Evolutionary conservation across 2,797 vertebrate genomes (phyloP).

Genomic region (Sebastes diaconus): DNA sequence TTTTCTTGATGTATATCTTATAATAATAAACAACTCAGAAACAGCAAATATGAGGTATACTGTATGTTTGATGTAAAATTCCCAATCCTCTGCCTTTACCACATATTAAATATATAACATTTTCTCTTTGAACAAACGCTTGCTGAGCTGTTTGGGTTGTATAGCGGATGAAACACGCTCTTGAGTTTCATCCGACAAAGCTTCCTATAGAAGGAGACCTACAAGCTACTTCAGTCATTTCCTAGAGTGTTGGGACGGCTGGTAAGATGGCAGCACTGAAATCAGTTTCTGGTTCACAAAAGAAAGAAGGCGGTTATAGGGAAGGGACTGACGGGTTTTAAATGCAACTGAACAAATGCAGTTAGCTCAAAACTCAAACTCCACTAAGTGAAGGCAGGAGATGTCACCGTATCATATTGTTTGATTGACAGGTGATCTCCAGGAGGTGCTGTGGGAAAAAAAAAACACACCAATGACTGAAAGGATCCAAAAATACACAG

Average conservation of each 20-base stretch:
- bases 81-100: not conserved
- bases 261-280: not conserved
- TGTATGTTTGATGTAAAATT: not conserved
- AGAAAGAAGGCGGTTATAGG: not conserved
- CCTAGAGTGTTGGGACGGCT: not conserved
- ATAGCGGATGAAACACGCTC: not conserved
- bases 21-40: not conserved
- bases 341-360: not conserved
- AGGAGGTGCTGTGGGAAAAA: not conserved
- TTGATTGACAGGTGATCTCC: slow-evolving; percentile 23
- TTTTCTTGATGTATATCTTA: not conserved
- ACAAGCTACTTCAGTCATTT: not conserved
- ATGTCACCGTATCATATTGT: not conserved
- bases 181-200: not conserved
- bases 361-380: not conserved
- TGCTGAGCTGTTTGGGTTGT: not conserved
- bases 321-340: not conserved
- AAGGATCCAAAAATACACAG: slow-evolving; percentile 33
- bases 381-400: not conserved
- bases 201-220: not conserved
- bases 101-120: not conserved
- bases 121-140: not conserved
- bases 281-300: not conserved
- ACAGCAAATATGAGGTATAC: not conserved
- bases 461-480: slow-evolving; percentile 19